Base-by-base conservation (phyloP, 2,797 vertebrate genomes). In the Ispidina lecontei region DNA sequence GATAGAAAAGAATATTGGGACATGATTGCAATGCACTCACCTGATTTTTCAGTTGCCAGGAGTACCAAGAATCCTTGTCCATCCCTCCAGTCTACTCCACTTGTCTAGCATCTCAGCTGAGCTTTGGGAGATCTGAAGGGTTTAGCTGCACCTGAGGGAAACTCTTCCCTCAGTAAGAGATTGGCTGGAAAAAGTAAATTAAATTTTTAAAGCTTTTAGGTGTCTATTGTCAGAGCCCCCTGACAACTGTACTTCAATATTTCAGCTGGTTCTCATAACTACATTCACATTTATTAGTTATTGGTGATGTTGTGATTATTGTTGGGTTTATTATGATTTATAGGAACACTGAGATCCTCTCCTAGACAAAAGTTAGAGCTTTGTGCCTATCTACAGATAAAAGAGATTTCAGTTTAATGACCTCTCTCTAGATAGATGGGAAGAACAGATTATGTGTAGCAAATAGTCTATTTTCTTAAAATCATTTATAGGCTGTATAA, bases 381-480 rank as follows among this genome's bases (percentile, higher is more conserved):
- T 60, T 71, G 19, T 76, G 39, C 18, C 21, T 63, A 41, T 63
- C 35, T 18, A 37, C 7, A 84, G 64, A 71, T 10, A 78, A 87
- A 76, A 70, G 20, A 10, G 3, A 63, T 79, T 87, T 73, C 26
- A 75, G 19, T 78, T 83, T 89, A 80, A 74, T 3, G 9, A 33
- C 22, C 67, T 72, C 4, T 73, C 37, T 65, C 10, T 71, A 85
- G 63, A 22, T 87, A 89, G 44, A 54, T 72, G n/a, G 19, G 51
- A 91, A 87, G 26, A 77, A 63, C 35, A 37, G 29, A 23, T 23
- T 60, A 54, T 26, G 23, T 0, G 1, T 69, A 67, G 68, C 65
- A 79, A 93, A 89, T 62, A 20, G 14, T 70, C 75, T 58, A 8
- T 83, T 85, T 85, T 72, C 75, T 63, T 74, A 83, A 88, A 83